phyloP scores from a whole-genome alignment of 2,797 vertebrate genomes.

The Rhodeus uyekii region DNA sequence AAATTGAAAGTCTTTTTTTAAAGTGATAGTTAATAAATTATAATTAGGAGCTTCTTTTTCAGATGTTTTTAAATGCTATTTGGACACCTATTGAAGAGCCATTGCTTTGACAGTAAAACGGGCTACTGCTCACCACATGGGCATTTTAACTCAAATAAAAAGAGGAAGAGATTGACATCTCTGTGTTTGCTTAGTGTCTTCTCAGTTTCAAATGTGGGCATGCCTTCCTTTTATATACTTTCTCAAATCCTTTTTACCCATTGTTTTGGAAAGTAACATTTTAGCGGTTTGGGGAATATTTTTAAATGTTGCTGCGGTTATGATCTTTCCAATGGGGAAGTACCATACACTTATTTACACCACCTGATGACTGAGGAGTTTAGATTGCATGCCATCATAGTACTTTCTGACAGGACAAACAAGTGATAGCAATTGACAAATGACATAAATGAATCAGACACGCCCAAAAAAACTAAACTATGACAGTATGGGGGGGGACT shows the following conservation, averaged over 20 bases:
- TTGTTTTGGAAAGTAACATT: not conserved
- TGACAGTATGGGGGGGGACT: not conserved
- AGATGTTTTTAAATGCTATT: not conserved
- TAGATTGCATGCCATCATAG: not conserved
- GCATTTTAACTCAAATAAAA: not conserved
- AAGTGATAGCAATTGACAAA: not conserved
- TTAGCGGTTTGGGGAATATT: not conserved
- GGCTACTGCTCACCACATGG: too few species aligned
- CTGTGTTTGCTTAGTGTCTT: not conserved
- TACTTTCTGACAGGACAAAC: not conserved
- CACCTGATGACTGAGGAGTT: not conserved
- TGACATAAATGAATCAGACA: not conserved
- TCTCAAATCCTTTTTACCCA: constrained; percentile 41
- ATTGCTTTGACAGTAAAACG: not conserved
- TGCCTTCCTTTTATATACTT: constrained; percentile 14
- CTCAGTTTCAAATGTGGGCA: constrained; percentile 7
- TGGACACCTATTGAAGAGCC: not conserved
- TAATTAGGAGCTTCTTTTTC: not conserved
- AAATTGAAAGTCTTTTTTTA: too few species aligned
- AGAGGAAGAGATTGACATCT: not conserved
- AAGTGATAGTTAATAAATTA: too few species aligned
- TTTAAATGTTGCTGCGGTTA: not conserved
- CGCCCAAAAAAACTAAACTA: not conserved
- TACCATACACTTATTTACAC: not conserved
- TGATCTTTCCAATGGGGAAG: not conserved